A percentile compares a stretch with the other conserved stretches of the same genome.
phyloP scores from a whole-genome alignment of 1,140 invertebrate genomes.

The Ericerus pela region DNA sequence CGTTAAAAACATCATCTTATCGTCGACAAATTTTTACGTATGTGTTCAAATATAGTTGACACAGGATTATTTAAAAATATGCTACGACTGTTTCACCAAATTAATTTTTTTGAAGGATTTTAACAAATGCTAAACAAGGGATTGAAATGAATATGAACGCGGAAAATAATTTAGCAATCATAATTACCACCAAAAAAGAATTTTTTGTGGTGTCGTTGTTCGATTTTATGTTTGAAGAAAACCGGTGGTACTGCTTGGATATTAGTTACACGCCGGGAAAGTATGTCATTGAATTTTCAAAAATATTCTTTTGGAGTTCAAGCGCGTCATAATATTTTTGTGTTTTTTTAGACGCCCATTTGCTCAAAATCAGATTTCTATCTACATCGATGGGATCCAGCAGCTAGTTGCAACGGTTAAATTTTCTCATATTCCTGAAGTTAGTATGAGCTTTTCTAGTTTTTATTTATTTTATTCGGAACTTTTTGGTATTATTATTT shows the following conservation, averaged over 20 bases:
- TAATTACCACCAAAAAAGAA: constrained; percentile 41
- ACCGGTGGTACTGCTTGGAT: constrained; percentile 43
- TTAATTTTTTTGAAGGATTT: constrained; percentile 32
- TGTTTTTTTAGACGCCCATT: constrained; percentile 36
- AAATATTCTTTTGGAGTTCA: not conserved
- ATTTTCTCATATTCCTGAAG: constrained; percentile 41
- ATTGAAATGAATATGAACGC: constrained; percentile 45
- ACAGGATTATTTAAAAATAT: not conserved
- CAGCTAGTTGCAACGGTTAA: constrained; percentile 39
- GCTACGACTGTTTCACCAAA: not conserved
- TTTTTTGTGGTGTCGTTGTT: constrained; percentile 37
- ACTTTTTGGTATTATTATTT: not conserved
- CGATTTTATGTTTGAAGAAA: constrained; percentile 37
- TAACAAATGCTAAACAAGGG: constrained; percentile 37
- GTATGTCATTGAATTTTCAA: constrained; percentile 6
- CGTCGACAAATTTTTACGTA: constrained; percentile 38
- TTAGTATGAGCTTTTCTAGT: constrained; percentile 26
- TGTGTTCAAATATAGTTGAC: constrained; percentile 3
- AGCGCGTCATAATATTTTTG: not conserved
- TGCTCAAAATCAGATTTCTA: constrained; percentile 41
- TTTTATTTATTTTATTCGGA: not conserved
- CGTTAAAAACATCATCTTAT: constrained; percentile 16
- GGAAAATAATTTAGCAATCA: constrained; percentile 39
- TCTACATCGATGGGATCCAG: constrained; percentile 45
- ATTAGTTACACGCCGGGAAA: constrained; percentile 40